Evolutionary conservation across 2,888 invertebrate genomes (phyloP), one percentile per base, ranked within the genome.

Genomic region (Sarcophaga subvicina): DNA sequence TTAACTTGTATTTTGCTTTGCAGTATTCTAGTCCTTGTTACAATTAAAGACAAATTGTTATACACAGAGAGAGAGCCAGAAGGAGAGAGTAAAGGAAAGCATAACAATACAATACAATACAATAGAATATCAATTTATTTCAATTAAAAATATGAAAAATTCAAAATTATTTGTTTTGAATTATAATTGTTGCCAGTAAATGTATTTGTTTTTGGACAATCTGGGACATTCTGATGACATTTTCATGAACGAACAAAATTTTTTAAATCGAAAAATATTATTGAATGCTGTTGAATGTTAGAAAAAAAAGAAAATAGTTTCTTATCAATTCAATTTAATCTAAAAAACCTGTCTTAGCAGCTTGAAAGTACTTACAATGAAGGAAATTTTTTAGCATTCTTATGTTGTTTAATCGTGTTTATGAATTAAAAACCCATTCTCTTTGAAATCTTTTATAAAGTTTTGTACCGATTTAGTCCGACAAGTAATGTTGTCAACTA

Each of bases 111-210:
- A 73, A 77, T 75, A 69, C 69, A 27, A 37, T 37, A 73, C 63
- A 60, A 67, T 77, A 63, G 67, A 73, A 77, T 76, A 69, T 69
- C 67, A 81, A 81, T 81, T 85, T 77, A 81, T 78, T 81, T 85
- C 72, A 80, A 78, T 85, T 85, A 81, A 75, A 75, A 81, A 75
- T 62, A 75, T 60, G 54, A 17, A 54, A 54, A 54, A 37, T 12
- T 54, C 54, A 4, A 17, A 54, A 54, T 54, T 5, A 54, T 54
- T 54, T 54, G 54, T 54, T 80, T 80, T 62, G 22, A 27, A n/a
- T 20, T 54, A 63, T 72, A 77, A 47, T 49, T 69, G 20, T 69
- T 73, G 12, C 14, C 47, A 49, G 66, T 66, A 37, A 37, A 37
- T 37, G 37, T 62, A 47, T 62, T 25, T 45, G 22, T 62, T 73